phyloP scores from a whole-genome alignment of 2,113 vertebrate genomes.

The Cariama cristata region DNA sequence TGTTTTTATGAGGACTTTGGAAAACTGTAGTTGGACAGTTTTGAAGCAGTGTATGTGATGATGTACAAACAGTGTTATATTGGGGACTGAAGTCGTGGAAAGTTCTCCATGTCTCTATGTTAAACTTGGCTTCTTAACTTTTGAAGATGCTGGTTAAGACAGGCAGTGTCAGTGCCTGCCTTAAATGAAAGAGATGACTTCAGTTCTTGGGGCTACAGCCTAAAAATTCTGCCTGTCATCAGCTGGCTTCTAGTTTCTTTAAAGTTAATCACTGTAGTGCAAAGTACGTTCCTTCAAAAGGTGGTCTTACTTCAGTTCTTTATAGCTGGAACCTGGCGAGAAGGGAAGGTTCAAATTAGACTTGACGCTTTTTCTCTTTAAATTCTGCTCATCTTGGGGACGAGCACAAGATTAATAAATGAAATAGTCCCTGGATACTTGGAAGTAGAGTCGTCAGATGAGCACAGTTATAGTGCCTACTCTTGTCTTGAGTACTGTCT shows the following conservation, averaged over 20 bases:
- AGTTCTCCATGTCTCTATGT: neutral
- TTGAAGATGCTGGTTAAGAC: neutral
- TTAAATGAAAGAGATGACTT: slow-evolving; percentile 26
- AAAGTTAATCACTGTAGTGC: slow-evolving; percentile 1
- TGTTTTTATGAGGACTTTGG: neutral
- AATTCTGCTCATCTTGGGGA: neutral
- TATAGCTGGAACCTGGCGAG: neutral
- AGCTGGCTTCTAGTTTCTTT: slow-evolving; percentile 22
- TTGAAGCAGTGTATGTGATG: neutral
- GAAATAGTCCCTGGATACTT: neutral
- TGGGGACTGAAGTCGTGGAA: neutral
- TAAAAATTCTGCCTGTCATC: neutral
- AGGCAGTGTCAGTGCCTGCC: neutral
- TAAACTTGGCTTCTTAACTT: neutral
- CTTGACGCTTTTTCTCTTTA: neutral
- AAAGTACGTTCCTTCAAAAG: neutral
- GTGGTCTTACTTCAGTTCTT: neutral
- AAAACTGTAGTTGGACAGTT: neutral
- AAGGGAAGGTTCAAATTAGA: neutral
- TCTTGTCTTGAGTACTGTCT: neutral
- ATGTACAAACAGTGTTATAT: neutral
- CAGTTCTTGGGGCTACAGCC: neutral
- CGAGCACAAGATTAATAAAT: neutral
- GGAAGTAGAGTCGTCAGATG: neutral
- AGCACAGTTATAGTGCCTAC: neutral